Base-by-base conservation (phyloP, 2,888 invertebrate species). In the Trimorus sp. region DNA sequence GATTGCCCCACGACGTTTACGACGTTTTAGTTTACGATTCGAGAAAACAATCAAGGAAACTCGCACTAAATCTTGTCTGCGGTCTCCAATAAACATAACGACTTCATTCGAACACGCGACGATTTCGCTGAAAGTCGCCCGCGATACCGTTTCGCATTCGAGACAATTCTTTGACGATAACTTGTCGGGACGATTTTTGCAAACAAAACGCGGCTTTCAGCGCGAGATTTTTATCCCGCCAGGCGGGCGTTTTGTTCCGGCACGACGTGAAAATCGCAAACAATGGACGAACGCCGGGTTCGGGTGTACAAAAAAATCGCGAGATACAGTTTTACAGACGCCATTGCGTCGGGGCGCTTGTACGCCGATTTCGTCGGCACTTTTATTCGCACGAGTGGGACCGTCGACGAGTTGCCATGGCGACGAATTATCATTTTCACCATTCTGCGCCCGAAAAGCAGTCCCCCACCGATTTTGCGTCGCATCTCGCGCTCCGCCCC, bases 351-450 rank as follows among this genome's bases (percentile, higher is more conserved):
- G 89, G 87, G 79, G 68, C 59, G 68, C 79, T 69, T 74, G 58
- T 74, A 73, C 62, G 73, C 76, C 71, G 76, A 76, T 76, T 76
- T 81, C 58, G 76, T 66, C 70, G 80, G 75, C 69, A 82, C 74
- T 77, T 82, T 73, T 82, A 74, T 77, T 63, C 82, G 82, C 62
- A 68, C 77, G 73, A 82, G 69, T 77, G 74, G 65, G 77, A 82
- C 74, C 77, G 60, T 82, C 83, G 60, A 74, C 48, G 84, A 83
- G 89, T 89, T 87, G 84, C 89, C 84, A 89, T 88, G 87, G 81
- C 88, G 85, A 89, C 89, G 85, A 85, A 90, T 89, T 87, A 88
- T 87, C 87, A 88, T 87, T 89, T 88, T 87, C 87, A 87, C 88
- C 85, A 84, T 84, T 83, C 84, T 87, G 84, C 87, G 84, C 84